Evolutionary conservation across 2,888 invertebrate species (phyloP), one percentile per base, ranked within the genome.

Genomic region (Ypsolopha scabrella): DNA sequence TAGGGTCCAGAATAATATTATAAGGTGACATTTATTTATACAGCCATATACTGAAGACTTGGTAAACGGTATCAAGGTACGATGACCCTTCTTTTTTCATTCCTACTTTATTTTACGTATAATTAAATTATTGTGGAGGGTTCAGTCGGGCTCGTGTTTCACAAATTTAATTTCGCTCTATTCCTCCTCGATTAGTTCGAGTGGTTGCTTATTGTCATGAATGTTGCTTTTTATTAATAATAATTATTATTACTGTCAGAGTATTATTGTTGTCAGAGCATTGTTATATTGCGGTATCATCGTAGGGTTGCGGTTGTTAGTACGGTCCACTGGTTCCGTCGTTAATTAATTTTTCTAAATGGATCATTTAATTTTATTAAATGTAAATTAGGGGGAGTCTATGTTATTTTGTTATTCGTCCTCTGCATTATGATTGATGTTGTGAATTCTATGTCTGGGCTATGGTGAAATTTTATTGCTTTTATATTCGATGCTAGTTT

Each of bases 281-380:
- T 76, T 76, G 75, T 75, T 59, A 55, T 57, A 54, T 47, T 53
- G 52, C 51, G 24, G 48, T n/a, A 36, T 53, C 54, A 52, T 60
- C 53, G 57, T 57, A 60, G 68, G 66, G 70, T 60, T 65, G 72
- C 68, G 71, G 72, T 67, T 68, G 70, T 68, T 68, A 71, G 67
- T 67, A 69, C 83, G 86, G 75, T 78, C 73, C 83, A 82, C 75
- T 80, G 86, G 71, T 63, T 76, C 74, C 71, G 74, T 80, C 75
- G 70, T 85, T 86, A 86, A 85, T 86, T 86, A 86, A 81, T 85
- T 80, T 83, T 75, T 77, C 63, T 80, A 82, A 85, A 85, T 82
- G 86, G 73, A 82, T 86, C 85, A 86, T 86, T 85, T 85, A 86
- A 85, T 86, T 85, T 85, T 70, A 86, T 83, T 80, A 80, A 83